Base-by-base conservation (phyloP, 1,140 invertebrate species). In the Drosophila micromelanica region DNA sequence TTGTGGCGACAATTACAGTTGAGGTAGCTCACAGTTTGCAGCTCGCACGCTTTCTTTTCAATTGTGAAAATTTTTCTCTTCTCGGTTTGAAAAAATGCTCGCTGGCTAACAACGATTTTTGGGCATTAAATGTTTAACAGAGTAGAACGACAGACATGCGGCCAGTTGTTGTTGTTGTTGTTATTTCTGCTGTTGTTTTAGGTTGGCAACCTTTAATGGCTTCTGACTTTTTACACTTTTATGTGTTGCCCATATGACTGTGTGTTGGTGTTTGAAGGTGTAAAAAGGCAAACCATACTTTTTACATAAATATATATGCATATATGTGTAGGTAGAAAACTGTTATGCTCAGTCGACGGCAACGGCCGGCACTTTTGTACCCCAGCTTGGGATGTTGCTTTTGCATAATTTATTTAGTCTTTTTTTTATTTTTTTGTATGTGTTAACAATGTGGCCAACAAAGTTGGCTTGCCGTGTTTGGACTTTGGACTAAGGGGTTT, bases 301-400 rank as follows among this genome's bases (percentile, higher is more conserved):
- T 35, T 1, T 35, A 35, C 32, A 35, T 27, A 1, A 73, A 51
- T 67, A 76, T 55, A 69, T 17, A 17, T 17, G 17, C 2, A 17
- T 61, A 72, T 23, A 23, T 23, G 20, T 45, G 42, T 80, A 76
- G 56, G 42, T 80, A 77, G 81, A 89, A 89, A 89, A 89, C 85
- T 77, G 84, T 89, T 89, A 89, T 89, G 84, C 79, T 89, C 76
- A 71, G 85, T 84, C 79, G 80, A 84, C 82, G 68, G 74, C 76
- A 79, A 89, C 69, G 73, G 49, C 55, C 78, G 74, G 77, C 59
- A 40, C 32, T 73, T 46, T 27, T 35, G 27, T 52, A 55, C 12
- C 17, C 23, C 9, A n/a, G 54, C 32, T 40, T 49, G 5, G 5
- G 37, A 9, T 51, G 37, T 38, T 74, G 62, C 48, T 64, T 87